Percentiles rank a stretch among this genome's conserved stretches.
These are phyloP conservation scores for Eilema depressum DNA, from an alignment of 2,888 invertebrate genomes.

Conservation along the genomic window DNA sequence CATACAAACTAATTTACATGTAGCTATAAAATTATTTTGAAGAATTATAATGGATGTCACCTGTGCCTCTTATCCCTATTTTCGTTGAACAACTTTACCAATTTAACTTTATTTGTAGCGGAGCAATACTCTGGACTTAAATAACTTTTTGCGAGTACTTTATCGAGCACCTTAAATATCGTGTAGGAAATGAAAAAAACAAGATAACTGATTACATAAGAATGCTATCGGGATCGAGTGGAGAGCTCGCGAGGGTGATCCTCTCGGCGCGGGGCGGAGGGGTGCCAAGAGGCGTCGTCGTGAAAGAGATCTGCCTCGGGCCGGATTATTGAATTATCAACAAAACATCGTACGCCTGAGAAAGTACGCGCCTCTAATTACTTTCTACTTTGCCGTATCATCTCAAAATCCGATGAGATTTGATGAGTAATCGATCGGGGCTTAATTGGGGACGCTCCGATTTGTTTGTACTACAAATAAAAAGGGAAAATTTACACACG, in stretches of 20 bases:
- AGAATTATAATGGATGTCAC: constrained; percentile 75
- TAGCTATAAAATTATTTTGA: constrained; percentile 65
- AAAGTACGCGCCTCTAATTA: constrained; percentile 79
- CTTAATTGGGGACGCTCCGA: constrained; percentile 63
- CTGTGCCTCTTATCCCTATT: constrained; percentile 64
- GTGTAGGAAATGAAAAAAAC: constrained; percentile 73
- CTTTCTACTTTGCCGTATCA: constrained; percentile 73
- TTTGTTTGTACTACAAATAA: constrained; percentile 63
- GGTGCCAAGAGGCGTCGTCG: constrained; percentile 62
- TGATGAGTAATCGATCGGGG: constrained; percentile 72
- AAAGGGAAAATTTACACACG: constrained; percentile 60
- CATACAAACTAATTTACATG: constrained; percentile 67
- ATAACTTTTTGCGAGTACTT: constrained; percentile 75
- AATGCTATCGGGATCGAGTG: constrained; percentile 68
- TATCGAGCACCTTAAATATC: constrained; percentile 67
- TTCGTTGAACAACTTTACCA: constrained; percentile 76
- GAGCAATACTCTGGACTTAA: constrained; percentile 75
- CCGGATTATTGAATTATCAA: constrained; percentile 85
- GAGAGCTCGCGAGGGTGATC: constrained; percentile 46
- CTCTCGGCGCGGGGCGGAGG: constrained; percentile 25
- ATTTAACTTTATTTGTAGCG: constrained; percentile 86
- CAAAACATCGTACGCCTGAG: constrained; percentile 82
- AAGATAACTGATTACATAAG: constrained; percentile 76
- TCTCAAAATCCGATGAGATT: constrained; percentile 75
- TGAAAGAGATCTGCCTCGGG: constrained; percentile 74